Conservation (phyloP, 2,888 invertebrate genomes). For the Microplitis deprimator region DNA sequence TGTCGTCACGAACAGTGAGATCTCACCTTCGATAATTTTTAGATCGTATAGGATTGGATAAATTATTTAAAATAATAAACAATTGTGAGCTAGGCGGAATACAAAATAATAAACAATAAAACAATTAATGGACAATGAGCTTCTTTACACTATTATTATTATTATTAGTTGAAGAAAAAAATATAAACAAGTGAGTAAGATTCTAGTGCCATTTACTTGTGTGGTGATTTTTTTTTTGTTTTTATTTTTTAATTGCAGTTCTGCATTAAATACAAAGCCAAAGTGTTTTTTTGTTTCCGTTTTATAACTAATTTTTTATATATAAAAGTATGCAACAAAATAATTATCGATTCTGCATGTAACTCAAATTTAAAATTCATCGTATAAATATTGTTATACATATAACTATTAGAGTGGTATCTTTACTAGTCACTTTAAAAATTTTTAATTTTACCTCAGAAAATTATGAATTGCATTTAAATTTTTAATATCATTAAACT, state of each 20-base stretch:
- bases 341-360: constrained; percentile 67
- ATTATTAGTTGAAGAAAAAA: constrained; percentile 63
- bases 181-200: constrained; percentile 69
- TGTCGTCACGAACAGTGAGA: constrained; percentile 16
- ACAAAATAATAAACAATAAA: constrained; percentile 40
- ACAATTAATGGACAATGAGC: constrained; percentile 53
- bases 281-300: constrained; percentile 71
- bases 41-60: constrained; percentile 12
- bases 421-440: not conserved
- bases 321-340: constrained; percentile 13
- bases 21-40: not conserved
- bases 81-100: constrained; percentile 1
- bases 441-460: not conserved
- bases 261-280: constrained; percentile 73
- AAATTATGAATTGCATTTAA: not conserved
- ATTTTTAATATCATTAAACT: not conserved
- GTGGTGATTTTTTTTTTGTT: constrained; percentile 70
- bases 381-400: constrained; percentile 76
- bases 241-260: constrained; percentile 58
- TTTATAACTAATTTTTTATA: constrained; percentile 24
- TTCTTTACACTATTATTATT: constrained; percentile 58
- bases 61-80: constrained; percentile 11
- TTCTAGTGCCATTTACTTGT: constrained; percentile 75
- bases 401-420: not conserved
- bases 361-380: constrained; percentile 70